These are phyloP conservation scores for Tinea semifulvella DNA, from an alignment of 2,888 invertebrate species.

Conservation along the genomic window DNA sequence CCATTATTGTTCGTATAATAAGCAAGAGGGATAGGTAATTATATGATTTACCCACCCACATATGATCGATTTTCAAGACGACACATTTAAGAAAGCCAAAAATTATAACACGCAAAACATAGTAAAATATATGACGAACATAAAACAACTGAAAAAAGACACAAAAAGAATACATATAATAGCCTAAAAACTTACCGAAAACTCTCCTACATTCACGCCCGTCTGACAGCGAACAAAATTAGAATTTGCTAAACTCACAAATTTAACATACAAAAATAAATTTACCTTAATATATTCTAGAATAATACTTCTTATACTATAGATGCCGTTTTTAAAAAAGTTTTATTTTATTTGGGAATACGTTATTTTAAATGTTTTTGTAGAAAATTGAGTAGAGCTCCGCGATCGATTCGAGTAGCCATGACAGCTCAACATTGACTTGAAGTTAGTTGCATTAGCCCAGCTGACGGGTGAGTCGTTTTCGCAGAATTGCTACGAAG, in stretches of 20 bases:
- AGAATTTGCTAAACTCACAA: conserved; percentile 26
- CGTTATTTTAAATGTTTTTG: conserved; percentile 4
- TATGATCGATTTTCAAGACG: conserved; percentile 60
- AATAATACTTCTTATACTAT: not conserved
- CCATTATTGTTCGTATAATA: conserved; percentile 12
- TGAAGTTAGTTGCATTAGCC: conserved; percentile 48
- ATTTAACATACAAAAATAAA: conserved; percentile 1
- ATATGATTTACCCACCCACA: conserved; percentile 53
- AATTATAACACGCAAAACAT: not conserved
- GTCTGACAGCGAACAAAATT: conserved; percentile 55
- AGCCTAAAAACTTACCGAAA: conserved; percentile 43
- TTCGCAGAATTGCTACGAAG: conserved; percentile 35
- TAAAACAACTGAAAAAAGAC: conserved; percentile 29
- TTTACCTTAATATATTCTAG: not conserved
- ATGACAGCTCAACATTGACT: conserved; percentile 53
- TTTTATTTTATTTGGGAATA: conserved; percentile 1
- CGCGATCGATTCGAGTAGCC: conserved; percentile 58
- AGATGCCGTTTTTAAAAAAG: not conserved
- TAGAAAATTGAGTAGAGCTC: not conserved
- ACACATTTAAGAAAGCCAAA: not conserved
- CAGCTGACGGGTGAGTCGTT: conserved; percentile 58
- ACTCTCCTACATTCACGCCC: conserved; percentile 43
- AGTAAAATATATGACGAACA: conserved; percentile 2
- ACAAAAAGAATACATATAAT: conserved; percentile 23
- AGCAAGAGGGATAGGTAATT: conserved; percentile 3